A percentile compares a stretch with the other conserved stretches of the same genome.
Conservation (phyloP, 1,140 invertebrate species). For the Drosophila prosaltans region DNA sequence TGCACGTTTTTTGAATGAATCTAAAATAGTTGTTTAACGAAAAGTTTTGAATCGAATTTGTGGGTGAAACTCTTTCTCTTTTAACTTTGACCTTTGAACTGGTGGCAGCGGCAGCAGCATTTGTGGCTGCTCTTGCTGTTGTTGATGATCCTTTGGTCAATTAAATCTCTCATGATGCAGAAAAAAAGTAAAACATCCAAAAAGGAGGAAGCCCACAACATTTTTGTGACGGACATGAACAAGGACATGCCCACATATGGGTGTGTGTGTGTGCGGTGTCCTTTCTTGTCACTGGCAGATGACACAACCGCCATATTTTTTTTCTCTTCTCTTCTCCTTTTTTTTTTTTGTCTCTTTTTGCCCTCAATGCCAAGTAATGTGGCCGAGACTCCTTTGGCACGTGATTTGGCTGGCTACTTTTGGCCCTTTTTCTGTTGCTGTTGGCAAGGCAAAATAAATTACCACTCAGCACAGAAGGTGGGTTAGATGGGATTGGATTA, state of each 20-base stretch:
- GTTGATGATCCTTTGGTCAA: conserved; percentile 73
- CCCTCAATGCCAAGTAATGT: conserved; percentile 69
- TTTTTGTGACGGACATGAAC: conserved; percentile 27
- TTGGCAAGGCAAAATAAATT: conserved; percentile 75
- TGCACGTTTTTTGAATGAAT: conserved; percentile 73
- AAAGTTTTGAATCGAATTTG: conserved; percentile 29
- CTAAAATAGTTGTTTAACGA: conserved; percentile 52
- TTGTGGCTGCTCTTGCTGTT: too few relatives aligned
- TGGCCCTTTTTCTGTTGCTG: conserved; percentile 28
- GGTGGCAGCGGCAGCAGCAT: neutral
- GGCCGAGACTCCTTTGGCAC: neutral
- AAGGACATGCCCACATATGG: conserved; percentile 32
- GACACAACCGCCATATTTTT: conserved; percentile 17
- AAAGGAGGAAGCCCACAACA: conserved; percentile 13
- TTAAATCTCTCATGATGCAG: conserved; percentile 65
- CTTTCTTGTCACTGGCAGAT: conserved; percentile 65
- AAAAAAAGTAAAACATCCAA: conserved; percentile 16
- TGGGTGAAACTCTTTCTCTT: neutral
- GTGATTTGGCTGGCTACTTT: conserved; percentile 21
- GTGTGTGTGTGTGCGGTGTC: conserved; percentile 21
- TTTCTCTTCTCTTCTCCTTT: conserved; percentile 1
- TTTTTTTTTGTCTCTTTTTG: neutral
- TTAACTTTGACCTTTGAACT: neutral
- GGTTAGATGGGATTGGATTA: neutral
- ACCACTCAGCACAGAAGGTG: conserved; percentile 43